phyloP scores from a whole-genome alignment of 2,113 vertebrate genomes.

The Crypturellus undulatus region DNA sequence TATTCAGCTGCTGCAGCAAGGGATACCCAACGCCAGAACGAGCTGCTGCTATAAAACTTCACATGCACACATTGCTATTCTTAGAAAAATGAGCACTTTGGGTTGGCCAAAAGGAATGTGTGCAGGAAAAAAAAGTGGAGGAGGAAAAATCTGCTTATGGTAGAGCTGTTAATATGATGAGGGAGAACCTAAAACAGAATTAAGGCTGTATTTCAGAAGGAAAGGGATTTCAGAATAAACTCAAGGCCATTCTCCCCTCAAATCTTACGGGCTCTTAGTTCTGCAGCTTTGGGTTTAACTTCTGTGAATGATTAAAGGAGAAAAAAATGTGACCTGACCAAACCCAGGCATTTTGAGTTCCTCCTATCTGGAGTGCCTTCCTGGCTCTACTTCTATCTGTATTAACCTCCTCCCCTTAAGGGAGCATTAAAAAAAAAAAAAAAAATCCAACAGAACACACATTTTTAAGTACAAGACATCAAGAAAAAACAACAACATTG shows the following conservation, averaged over 20 bases:
- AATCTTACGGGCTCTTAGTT: neutral
- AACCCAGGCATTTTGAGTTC: constrained; percentile 19
- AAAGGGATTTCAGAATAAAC: neutral
- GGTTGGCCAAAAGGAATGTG: neutral
- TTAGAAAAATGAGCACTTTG: neutral
- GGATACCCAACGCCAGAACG: neutral
- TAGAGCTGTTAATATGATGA: neutral
- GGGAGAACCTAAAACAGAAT: neutral
- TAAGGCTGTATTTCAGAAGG: neutral
- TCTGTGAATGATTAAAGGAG: constrained; percentile 24
- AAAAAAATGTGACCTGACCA: constrained; percentile 50
- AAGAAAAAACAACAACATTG: constrained; percentile 25
- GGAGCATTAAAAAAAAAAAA: neutral
- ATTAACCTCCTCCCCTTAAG: constrained; percentile 7
- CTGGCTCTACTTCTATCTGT: constrained; percentile 52
- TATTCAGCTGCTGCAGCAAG: neutral
- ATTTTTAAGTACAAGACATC: neutral
- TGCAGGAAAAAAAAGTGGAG: neutral
- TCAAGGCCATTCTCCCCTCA: neutral
- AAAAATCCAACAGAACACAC: neutral
- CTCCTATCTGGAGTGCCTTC: constrained; percentile 8
- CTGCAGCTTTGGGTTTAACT: constrained; percentile 25
- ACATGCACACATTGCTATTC: neutral
- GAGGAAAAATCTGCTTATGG: neutral
- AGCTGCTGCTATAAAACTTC: neutral